Conservation (phyloP, 2,113 vertebrate species). For the Plecturocebus donacophilus region DNA sequence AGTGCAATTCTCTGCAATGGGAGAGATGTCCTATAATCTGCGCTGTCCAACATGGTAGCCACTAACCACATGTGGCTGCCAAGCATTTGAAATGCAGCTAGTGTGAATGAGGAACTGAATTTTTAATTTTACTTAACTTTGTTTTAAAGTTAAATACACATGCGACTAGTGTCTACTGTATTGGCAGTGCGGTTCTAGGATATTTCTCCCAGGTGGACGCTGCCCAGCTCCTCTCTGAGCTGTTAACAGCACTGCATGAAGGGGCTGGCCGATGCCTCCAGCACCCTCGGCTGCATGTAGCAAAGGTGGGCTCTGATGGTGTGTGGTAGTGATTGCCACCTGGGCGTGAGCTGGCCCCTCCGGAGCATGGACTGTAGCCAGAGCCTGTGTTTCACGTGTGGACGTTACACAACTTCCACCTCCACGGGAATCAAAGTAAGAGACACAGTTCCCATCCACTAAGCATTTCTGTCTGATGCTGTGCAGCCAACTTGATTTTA, state of each 20-base stretch:
- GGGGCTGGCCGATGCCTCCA: not conserved
- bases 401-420: not conserved
- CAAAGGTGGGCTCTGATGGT: not conserved
- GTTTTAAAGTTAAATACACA: not conserved
- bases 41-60: not conserved
- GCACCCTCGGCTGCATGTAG: fast-evolving
- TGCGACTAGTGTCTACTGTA: not conserved
- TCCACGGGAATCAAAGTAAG: not conserved
- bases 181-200: not conserved
- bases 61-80: not conserved
- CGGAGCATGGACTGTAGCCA: not conserved
- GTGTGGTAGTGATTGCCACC: fast-evolving
- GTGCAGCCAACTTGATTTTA: not conserved
- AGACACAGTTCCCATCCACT: not conserved
- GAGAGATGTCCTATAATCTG: not conserved
- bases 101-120: not conserved
- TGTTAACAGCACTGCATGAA: not conserved
- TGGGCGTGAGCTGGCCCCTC: not conserved
- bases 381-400: not conserved
- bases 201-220: not conserved
- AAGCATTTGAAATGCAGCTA: not conserved
- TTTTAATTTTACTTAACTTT: not conserved
- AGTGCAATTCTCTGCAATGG: not conserved
- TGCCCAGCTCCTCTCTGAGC: not conserved
- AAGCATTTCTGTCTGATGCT: not conserved